Conservation (phyloP, 2,888 invertebrate genomes). For the Thymelicus acteon region DNA sequence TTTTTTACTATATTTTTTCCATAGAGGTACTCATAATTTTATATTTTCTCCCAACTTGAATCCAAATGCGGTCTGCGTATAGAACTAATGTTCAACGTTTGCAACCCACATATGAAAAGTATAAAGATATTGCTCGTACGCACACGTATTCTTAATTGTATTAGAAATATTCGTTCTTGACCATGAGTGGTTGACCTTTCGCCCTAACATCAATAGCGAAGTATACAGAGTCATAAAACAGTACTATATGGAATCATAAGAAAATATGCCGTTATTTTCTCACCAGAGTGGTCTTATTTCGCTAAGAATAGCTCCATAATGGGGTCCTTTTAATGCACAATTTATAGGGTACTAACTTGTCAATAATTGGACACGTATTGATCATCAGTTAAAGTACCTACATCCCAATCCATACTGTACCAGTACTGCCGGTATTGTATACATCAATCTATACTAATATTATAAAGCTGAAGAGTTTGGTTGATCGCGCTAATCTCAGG, state of each 20-base stretch:
- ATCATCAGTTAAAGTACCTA: no score
- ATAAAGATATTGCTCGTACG: slow-evolving; percentile 4
- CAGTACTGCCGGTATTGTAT: no score
- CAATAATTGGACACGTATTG: no score
- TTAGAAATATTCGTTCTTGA: slow-evolving; percentile 24
- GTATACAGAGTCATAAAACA: slow-evolving; percentile 23
- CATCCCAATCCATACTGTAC: no score
- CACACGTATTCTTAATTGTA: slow-evolving; percentile 18
- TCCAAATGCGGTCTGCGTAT: not conserved
- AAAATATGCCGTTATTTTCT: slow-evolving; percentile 33
- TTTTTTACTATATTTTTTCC: no score
- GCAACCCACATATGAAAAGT: not conserved
- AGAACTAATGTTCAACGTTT: not conserved
- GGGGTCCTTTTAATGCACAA: slow-evolving; percentile 13
- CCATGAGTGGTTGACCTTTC: slow-evolving; percentile 27
- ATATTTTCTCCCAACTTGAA: not conserved
- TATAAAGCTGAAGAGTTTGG: no score
- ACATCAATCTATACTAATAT: no score
- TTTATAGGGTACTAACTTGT: slow-evolving; percentile 16
- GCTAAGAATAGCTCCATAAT: slow-evolving; percentile 22
- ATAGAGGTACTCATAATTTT: no score
- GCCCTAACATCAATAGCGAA: slow-evolving; percentile 12
- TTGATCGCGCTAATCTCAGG: no score
- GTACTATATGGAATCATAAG: slow-evolving; percentile 27
- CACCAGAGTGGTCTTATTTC: slow-evolving; percentile 19